Evolutionary conservation across 2,797 vertebrate species (phyloP).

Genomic region (Rhodeus uyekii): DNA sequence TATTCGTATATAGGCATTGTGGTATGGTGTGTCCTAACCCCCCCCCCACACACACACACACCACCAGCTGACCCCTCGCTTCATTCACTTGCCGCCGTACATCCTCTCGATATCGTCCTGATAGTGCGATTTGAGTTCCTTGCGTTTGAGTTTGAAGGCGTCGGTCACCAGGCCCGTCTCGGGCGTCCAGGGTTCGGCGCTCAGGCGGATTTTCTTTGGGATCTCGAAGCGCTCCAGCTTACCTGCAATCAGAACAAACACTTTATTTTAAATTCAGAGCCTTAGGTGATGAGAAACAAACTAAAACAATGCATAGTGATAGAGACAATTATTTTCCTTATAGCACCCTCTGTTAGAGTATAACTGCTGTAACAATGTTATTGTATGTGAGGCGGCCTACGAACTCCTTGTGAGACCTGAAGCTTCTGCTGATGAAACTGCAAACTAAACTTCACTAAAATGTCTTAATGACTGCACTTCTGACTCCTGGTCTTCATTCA

Average conservation of each 20-base stretch:
- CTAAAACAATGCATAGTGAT: too few species aligned
- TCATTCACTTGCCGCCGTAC: conserved; percentile 89
- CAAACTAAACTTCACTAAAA: too few species aligned
- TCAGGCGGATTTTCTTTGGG: conserved; percentile 92
- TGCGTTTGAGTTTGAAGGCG: conserved; percentile 97
- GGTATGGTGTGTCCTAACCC: conserved; percentile 7
- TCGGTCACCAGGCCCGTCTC: conserved; percentile 97
- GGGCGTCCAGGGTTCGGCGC: conserved; percentile 93
- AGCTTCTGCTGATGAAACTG: too few species aligned
- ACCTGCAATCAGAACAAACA: conserved; percentile 67
- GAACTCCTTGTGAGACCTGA: too few species aligned
- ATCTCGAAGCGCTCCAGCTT: conserved; percentile 96
- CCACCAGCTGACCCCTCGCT: background rate
- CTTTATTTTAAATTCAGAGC: background rate
- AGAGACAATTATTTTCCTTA: too few species aligned
- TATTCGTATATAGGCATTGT: conserved; percentile 12
- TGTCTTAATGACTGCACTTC: too few species aligned
- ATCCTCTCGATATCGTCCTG: conserved; percentile 95
- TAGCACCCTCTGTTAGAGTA: too few species aligned
- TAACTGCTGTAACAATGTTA: too few species aligned
- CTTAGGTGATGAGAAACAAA: background rate
- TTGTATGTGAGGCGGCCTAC: too few species aligned
- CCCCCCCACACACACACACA: background rate
- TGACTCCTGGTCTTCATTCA: too few species aligned
- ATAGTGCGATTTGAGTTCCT: conserved; percentile 92